Evolutionary conservation across 2,113 vertebrate genomes (phyloP), one percentile per base, ranked within the genome.

Genomic region (Campylorhamphus procurvoides): DNA sequence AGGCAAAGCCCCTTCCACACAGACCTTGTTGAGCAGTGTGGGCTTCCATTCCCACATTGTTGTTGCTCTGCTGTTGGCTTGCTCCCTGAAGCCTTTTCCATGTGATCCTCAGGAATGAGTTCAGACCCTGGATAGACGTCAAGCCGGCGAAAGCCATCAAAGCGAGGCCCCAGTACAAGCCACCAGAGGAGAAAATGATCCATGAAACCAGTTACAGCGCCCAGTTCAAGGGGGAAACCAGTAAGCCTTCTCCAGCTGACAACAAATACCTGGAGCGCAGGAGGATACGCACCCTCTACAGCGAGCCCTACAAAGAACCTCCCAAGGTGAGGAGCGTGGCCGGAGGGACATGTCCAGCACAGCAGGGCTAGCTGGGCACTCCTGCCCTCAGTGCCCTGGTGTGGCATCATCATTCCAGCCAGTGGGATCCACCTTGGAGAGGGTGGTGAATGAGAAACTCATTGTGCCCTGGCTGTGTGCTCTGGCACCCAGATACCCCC

Each of bases 241-340:
- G 91, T 44, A 98, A 98, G 20, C 97, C 97, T 27, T 77, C 93
- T 16, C 74, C 98, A 7, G 94, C 98, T 0, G 98, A 99, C 85
- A 99, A 99, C 97, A 99, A 99, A 97, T 97, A 97, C 62, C 84
- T 96, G 53, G 99, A 99, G 9, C 98, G 99, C 94, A 98, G 99
- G 92, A 99, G 99, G 98, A 99, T 99, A 98, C 99, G 99, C 93
- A 99, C 98, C 86, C 98, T 99, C 94, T 99, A 99, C 97, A 99
- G 98, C 0, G 99, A 99, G 42, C 99, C 99, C 52, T 98, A 98
- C 95, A 98, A 98, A 89, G 99, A 99, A 84, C 86, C 97, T 7
- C 71, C 92, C 90, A 99, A 99, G 98, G 99, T 99, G 96, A 98
- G 98, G 68, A 46, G 33, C 0, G 2, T 0, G 0, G 12, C 4